Evolutionary conservation across 2,888 invertebrate genomes (phyloP).

Genomic region (Drosophila parthenogenetica): DNA sequence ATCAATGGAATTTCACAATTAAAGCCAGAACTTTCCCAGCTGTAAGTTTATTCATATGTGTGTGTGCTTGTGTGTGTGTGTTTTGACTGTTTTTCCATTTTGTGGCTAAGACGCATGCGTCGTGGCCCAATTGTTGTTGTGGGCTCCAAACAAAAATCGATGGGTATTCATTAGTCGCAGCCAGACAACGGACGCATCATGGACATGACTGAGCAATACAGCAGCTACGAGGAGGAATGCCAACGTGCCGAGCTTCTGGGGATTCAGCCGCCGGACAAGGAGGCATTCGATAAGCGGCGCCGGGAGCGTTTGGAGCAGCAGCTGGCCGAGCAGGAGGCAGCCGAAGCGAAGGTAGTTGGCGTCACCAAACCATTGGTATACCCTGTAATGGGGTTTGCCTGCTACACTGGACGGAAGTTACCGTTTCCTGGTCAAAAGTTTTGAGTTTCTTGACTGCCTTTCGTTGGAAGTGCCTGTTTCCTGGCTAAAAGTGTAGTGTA

Average conservation of each 20-base stretch:
- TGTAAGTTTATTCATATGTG: too few relatives aligned
- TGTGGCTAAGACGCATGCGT: conserved; percentile 46
- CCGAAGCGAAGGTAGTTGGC: conserved; percentile 84
- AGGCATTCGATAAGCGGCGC: conserved; percentile 88
- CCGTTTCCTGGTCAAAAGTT: too few relatives aligned
- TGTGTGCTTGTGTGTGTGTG: too few relatives aligned
- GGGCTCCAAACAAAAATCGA: conserved; percentile 59
- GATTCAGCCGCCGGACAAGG: conserved; percentile 88
- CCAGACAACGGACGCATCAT: conserved; percentile 4
- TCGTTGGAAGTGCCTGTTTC: too few relatives aligned
- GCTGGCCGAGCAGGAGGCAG: conserved; percentile 85
- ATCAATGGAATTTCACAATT: conserved; percentile 23
- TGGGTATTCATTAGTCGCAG: conserved; percentile 42
- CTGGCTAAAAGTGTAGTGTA: too few relatives aligned
- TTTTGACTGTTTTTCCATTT: neutral
- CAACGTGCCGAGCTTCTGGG: conserved; percentile 92
- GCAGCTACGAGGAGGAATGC: conserved; percentile 91
- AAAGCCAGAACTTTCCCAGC: conserved; percentile 9
- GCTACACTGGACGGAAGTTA: too few relatives aligned
- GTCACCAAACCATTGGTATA: neutral
- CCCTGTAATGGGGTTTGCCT: neutral
- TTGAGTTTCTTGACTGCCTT: too few relatives aligned
- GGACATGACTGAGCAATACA: conserved; percentile 85
- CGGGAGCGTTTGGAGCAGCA: conserved; percentile 83
- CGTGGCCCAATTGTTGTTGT: conserved; percentile 44